Evolutionary conservation across 1,140 invertebrate genomes (phyloP).

Genomic region (Drosophila athabasca): DNA sequence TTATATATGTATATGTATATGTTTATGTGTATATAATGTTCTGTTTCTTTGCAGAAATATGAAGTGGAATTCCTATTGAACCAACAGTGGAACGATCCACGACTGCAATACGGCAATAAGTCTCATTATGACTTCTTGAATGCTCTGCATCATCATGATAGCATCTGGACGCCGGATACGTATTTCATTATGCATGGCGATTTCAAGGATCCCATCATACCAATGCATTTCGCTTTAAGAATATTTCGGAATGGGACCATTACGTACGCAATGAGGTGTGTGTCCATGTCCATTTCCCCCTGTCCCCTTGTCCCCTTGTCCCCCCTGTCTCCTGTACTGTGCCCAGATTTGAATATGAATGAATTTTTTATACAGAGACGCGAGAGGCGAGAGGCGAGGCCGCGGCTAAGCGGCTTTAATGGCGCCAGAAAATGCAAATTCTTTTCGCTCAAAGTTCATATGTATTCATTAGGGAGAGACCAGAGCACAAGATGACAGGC

Average conservation of each 20-base stretch:
- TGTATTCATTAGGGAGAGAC: slow-evolving; percentile 49
- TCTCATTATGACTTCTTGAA: slow-evolving; percentile 94
- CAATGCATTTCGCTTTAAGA: slow-evolving; percentile 94
- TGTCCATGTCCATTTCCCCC: slow-evolving; percentile 18
- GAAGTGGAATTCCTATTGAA: slow-evolving; percentile 96
- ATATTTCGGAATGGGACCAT: slow-evolving; percentile 96
- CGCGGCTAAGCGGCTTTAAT: slow-evolving; percentile 49
- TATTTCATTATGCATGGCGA: slow-evolving; percentile 98
- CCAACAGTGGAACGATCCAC: slow-evolving; percentile 95
- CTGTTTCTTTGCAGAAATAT: slow-evolving; percentile 90
- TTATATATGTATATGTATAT: no score
- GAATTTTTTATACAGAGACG: slow-evolving; percentile 49
- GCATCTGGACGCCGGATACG: slow-evolving; percentile 96
- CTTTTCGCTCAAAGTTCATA: slow-evolving; percentile 51
- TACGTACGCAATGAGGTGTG: slow-evolving; percentile 94
- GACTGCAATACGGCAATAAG: slow-evolving; percentile 92
- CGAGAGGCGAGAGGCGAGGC: slow-evolving; percentile 21
- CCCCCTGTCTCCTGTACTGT: neutral
- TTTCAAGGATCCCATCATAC: slow-evolving; percentile 95
- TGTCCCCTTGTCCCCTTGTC: no score
- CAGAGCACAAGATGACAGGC: slow-evolving; percentile 36
- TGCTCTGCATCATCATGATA: slow-evolving; percentile 94
- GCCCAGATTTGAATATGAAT: slow-evolving; percentile 67
- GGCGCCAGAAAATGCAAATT: slow-evolving; percentile 57
- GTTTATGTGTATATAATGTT: neutral